Conservation (phyloP, 2,113 vertebrate genomes). For the Orientallactaga bullata region DNA sequence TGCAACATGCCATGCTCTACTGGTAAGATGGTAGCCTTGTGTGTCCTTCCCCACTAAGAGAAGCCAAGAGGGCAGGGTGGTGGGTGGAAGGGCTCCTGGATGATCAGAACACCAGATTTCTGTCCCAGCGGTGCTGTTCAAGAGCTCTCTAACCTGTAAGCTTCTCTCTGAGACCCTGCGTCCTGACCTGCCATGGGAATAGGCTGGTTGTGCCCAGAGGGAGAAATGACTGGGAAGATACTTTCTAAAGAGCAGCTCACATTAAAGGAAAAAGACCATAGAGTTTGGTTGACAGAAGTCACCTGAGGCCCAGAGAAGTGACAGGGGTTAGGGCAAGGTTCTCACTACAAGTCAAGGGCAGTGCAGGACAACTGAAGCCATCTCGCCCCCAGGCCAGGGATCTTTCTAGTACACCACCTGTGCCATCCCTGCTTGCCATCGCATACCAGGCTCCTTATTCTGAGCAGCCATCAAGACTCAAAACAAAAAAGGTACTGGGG, state of each 20-base stretch:
- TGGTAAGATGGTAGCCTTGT: conserved; percentile 88
- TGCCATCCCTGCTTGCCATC: neutral
- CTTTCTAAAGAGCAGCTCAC: neutral
- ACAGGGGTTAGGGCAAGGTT: neutral
- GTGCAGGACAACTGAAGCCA: neutral
- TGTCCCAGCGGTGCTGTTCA: neutral
- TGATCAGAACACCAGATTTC: neutral
- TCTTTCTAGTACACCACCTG: neutral
- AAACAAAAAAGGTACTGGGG: neutral
- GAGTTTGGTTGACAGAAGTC: neutral
- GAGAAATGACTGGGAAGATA: neutral
- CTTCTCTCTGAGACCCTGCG: neutral
- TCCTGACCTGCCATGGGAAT: neutral
- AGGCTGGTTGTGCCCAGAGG: neutral
- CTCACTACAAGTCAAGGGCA: neutral
- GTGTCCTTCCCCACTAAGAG: neutral
- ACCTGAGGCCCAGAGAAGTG: neutral
- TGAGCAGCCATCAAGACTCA: neutral
- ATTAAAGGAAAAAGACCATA: conserved; percentile 28
- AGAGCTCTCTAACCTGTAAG: neutral
- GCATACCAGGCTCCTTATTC: neutral
- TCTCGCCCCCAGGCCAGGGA: neutral
- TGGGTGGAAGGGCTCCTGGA: neutral
- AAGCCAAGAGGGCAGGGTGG: neutral
- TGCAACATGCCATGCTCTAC: conserved; percentile 95